phyloP scores from a whole-genome alignment of 2,113 vertebrate genomes.

The Macrotus californicus region DNA sequence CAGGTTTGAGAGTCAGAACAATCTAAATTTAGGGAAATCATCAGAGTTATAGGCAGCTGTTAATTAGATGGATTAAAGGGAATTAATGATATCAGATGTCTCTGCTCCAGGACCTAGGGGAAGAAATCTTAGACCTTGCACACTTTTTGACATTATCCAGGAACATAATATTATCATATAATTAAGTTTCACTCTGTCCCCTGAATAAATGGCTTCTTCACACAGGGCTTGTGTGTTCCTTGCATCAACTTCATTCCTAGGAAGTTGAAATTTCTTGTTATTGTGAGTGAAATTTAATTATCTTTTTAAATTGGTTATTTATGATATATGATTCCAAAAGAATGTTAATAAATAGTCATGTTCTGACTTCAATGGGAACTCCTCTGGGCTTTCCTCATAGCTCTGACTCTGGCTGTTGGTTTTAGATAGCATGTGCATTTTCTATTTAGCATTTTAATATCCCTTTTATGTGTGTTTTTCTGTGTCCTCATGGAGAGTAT shows the following conservation, averaged over 20 bases:
- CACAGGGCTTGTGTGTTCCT: not conserved
- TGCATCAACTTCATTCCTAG: not conserved
- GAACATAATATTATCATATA: not conserved
- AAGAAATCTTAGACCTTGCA: not conserved
- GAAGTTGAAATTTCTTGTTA: constrained; percentile 35
- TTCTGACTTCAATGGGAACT: constrained; percentile 19
- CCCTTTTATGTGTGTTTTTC: constrained; percentile 37
- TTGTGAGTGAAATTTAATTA: constrained; percentile 50
- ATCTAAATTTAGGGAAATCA: not conserved
- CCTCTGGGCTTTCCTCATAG: not conserved
- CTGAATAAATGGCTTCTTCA: not conserved
- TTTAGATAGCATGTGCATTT: constrained; percentile 51
- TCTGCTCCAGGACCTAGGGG: not conserved
- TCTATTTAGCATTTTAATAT: constrained; percentile 53
- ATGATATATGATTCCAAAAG: constrained; percentile 21
- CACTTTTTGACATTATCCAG: not conserved
- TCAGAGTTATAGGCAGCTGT: not conserved
- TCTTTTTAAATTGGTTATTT: constrained; percentile 46
- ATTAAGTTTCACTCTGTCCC: not conserved
- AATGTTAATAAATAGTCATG: not conserved
- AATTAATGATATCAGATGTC: not conserved
- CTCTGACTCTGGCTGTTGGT: constrained; percentile 3
- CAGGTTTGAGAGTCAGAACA: not conserved
- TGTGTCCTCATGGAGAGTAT: not conserved
- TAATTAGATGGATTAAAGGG: not conserved